A percentile compares a stretch with the other conserved stretches of the same genome.
Evolutionary conservation across 2,888 invertebrate species (phyloP).

Genomic region (Chymomyza procnemis): DNA sequence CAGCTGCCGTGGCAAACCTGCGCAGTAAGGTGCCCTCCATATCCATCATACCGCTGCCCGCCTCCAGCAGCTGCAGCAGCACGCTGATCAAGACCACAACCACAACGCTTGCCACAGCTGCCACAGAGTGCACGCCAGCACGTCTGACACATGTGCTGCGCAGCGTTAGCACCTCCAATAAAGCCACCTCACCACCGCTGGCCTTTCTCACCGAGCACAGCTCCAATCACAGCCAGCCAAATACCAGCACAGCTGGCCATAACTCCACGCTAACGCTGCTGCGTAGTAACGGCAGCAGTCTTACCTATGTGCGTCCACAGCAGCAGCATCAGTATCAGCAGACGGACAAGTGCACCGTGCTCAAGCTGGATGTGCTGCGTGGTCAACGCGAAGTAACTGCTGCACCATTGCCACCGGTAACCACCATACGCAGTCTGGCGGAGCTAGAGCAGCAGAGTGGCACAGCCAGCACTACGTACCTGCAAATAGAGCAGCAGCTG

Average conservation of each 20-base stretch:
- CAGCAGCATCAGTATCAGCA: slow-evolving; percentile 77
- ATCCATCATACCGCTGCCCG: slow-evolving; percentile 76
- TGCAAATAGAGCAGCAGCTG: slow-evolving; percentile 65
- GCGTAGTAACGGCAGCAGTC: slow-evolving; percentile 8
- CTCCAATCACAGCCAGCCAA: slow-evolving; percentile 1
- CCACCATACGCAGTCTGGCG: slow-evolving; percentile 41
- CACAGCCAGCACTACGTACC: slow-evolving; percentile 48
- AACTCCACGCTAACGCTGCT: slow-evolving; percentile 18
- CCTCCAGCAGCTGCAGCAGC: slow-evolving; percentile 35
- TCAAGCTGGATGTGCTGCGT: slow-evolving; percentile 73
- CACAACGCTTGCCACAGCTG: slow-evolving; percentile 26
- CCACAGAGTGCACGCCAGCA: slow-evolving; percentile 1
- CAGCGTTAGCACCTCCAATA: slow-evolving; percentile 66
- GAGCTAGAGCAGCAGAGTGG: slow-evolving; percentile 14
- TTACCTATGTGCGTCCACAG: slow-evolving; percentile 65
- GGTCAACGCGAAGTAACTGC: slow-evolving; percentile 24
- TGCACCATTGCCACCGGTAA: slow-evolving; percentile 36
- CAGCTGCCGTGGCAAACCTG: slow-evolving; percentile 65
- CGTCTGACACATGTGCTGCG: slow-evolving; percentile 36
- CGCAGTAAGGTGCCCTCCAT: slow-evolving; percentile 77
- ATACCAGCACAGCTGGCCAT: neutral
- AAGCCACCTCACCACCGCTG: slow-evolving; percentile 75
- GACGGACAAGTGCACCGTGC: slow-evolving; percentile 76
- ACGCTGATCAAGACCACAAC: slow-evolving; percentile 41
- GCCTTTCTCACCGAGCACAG: slow-evolving; percentile 50